Evolutionary conservation across 2,113 vertebrate species (phyloP).

Genomic region (rabbit (Oryctolagus cuniculus)): DNA sequence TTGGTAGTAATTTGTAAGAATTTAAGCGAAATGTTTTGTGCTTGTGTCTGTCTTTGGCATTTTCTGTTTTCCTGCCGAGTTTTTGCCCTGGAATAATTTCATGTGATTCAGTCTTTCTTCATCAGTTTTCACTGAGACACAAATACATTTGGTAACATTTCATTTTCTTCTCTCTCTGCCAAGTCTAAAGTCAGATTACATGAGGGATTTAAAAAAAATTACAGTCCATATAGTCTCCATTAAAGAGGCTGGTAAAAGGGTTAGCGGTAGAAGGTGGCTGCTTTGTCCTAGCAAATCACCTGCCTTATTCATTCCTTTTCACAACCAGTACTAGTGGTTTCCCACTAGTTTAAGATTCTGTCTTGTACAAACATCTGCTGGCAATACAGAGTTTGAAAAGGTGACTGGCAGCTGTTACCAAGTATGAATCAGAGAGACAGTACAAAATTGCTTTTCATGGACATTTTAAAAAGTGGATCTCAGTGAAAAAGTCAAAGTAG

Average conservation of each 20-base stretch:
- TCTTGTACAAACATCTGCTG: background rate
- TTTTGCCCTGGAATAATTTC: conserved; percentile 8
- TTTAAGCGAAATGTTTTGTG: conserved; percentile 5
- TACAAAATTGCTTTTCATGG: background rate
- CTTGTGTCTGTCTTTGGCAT: background rate
- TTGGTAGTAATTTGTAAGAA: background rate
- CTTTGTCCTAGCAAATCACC: background rate
- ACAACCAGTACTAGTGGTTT: background rate
- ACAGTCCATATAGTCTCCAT: background rate
- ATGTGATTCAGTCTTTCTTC: background rate
- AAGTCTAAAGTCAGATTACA: conserved; percentile 5
- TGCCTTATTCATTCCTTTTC: background rate
- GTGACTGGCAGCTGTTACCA: background rate
- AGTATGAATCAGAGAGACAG: background rate
- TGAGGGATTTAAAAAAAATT: conserved; percentile 38
- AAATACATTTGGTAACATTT: background rate
- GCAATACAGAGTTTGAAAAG: conserved; percentile 7
- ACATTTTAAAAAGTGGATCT: background rate
- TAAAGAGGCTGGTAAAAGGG: background rate
- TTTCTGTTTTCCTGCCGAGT: background rate
- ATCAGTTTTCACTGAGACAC: background rate
- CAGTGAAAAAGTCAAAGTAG: background rate
- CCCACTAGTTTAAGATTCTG: background rate
- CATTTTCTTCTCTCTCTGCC: background rate
- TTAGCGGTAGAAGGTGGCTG: background rate